Conservation (phyloP, 2,113 vertebrate genomes). For the Pantherophis guttatus region DNA sequence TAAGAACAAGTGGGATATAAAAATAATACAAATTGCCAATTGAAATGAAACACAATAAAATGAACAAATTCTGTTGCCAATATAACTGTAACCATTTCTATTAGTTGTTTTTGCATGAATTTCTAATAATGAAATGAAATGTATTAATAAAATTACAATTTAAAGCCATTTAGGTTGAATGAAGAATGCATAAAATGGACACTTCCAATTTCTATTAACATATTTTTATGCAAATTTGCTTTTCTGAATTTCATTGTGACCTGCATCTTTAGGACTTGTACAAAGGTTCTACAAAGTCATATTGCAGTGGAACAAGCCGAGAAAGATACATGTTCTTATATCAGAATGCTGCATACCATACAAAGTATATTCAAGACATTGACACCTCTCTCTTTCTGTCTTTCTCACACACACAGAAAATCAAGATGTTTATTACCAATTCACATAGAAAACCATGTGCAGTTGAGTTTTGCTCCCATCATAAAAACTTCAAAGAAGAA, state of each 20-base stretch:
- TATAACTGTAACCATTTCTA: not conserved
- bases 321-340: not conserved
- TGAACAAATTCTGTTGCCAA: not conserved
- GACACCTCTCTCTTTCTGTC: not conserved
- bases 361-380: not conserved
- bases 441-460: not conserved
- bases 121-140: conserved; percentile 15
- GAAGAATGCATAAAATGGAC: not conserved
- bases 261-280: not conserved
- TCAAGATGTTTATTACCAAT: not conserved
- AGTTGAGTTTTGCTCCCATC: not conserved
- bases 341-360: not conserved
- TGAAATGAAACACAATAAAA: not conserved
- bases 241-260: not conserved
- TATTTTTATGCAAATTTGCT: not conserved
- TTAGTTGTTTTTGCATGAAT: not conserved
- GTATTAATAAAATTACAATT: conserved; percentile 34
- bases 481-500: not conserved
- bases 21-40: not conserved
- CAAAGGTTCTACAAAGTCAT: not conserved
- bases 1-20: not conserved
- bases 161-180: conserved; percentile 30
- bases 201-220: conserved; percentile 23
- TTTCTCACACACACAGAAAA: not conserved
- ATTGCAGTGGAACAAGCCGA: not conserved